A percentile compares a stretch with the other conserved stretches of the same genome.
These are phyloP conservation scores for Neotoma lepida DNA, from an alignment of 2,113 vertebrate species.

Conservation along the genomic window DNA sequence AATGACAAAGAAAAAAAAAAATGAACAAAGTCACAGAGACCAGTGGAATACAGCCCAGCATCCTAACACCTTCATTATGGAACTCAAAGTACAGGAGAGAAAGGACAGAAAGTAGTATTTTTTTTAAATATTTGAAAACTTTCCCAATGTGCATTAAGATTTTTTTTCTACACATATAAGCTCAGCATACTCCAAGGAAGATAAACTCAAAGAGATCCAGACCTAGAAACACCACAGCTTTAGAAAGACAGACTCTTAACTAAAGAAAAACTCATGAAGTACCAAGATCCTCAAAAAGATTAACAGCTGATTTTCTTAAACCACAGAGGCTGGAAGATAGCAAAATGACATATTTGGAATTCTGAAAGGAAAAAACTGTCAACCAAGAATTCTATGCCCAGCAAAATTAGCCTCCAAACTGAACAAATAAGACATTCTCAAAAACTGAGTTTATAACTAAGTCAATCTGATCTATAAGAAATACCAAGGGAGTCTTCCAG, in stretches of 20 bases:
- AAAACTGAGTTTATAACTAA: constrained; percentile 22
- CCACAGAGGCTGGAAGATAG: background rate
- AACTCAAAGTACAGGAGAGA: background rate
- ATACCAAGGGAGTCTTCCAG: background rate
- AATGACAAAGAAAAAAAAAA: background rate
- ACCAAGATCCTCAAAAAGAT: background rate
- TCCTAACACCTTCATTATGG: background rate
- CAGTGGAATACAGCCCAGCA: background rate
- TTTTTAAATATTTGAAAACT: constrained; percentile 15
- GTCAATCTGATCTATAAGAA: background rate
- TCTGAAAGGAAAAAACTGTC: background rate
- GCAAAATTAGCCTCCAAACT: constrained; percentile 82
- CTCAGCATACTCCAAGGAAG: background rate
- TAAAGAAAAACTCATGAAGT: background rate
- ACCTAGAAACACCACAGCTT: background rate
- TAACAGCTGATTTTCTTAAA: background rate
- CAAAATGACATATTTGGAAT: background rate
- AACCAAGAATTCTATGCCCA: background rate
- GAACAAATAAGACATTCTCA: background rate
- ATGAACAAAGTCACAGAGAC: background rate
- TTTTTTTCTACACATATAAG: background rate
- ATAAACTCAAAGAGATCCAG: background rate
- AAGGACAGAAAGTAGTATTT: background rate
- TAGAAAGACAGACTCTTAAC: background rate
- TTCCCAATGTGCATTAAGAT: background rate